Base-by-base conservation (phyloP, 2,888 invertebrate species). In the Fabriciana adippe region DNA sequence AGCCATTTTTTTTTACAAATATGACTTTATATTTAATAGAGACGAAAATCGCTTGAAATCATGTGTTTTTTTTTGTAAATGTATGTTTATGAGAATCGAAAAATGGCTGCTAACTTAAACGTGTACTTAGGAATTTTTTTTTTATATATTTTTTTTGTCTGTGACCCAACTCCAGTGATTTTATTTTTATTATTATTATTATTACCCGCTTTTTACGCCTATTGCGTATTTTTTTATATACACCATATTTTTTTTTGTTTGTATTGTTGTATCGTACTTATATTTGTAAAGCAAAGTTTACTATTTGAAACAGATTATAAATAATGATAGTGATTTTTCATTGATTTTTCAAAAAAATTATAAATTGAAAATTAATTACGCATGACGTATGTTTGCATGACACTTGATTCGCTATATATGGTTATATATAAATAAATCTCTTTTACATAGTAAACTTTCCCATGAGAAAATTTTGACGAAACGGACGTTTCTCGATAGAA, bases 161-260 rank as follows among this genome's bases (percentile, higher is more conserved):
- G 70, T 76, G 70, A 72, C 74, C 63, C 67, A 75, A 76, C 75
- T 76, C 78, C 78, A 77, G 79, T 78, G 79, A 78, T 72, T 72
- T 71, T 70, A 66, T 73, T 74, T 71, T 71, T 69, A 71, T 72
- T 73, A 65, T 69, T 72, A 11, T 26, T 73, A 69, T 64, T 51
- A 55, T 59, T 65, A 66, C 71, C 74, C 72, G 71, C 69, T 70
- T 68, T 57, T 69, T 72, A 74, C 74, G 74, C 61, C 64, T 68
- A 64, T 73, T 72, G 67, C 71, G 69, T 73, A 73, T 75, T 62
- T 68, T 76, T 75, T 74, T 74, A 72, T 72, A 73, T 70, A 73
- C 72, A 55, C 66, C 55, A 53, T 74, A 73, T 72, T 75, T 69
- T 66, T 55, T 57, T 57, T 66, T 41, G 31, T 53, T 55, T 61